These are phyloP conservation scores for Muscicapa comitata DNA, from an alignment of 2,797 vertebrate species.

Conservation along the genomic window DNA sequence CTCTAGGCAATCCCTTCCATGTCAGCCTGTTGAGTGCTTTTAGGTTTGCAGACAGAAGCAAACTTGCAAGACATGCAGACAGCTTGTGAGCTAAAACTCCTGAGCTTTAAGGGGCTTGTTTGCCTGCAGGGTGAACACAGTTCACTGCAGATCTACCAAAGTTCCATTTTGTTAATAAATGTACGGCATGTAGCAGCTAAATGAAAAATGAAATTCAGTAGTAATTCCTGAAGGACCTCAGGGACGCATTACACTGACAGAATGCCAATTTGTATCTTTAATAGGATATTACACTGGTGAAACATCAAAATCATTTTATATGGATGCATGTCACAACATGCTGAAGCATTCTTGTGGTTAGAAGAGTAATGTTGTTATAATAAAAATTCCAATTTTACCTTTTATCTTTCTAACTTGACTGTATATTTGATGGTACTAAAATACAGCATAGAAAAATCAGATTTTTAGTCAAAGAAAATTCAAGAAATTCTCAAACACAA, in stretches of 20 bases:
- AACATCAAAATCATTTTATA: neutral
- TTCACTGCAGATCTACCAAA: slow-evolving; percentile 18
- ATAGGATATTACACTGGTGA: neutral
- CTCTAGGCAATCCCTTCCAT: neutral
- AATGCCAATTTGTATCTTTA: slow-evolving; percentile 38
- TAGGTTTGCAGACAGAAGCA: slow-evolving; percentile 21
- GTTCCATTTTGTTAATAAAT: slow-evolving; percentile 62
- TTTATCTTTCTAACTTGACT: neutral
- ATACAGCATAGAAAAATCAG: neutral
- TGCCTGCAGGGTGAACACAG: slow-evolving; percentile 54
- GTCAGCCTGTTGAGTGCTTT: slow-evolving; percentile 10
- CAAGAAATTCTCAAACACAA: neutral
- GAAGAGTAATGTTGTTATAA: neutral
- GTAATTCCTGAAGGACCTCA: slow-evolving; percentile 32
- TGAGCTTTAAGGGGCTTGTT: slow-evolving; percentile 36
- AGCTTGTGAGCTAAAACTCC: slow-evolving; percentile 41
- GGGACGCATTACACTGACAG: neutral
- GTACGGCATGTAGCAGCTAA: neutral
- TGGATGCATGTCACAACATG: neutral
- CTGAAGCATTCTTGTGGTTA: neutral
- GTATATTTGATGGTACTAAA: neutral
- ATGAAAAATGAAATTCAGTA: slow-evolving; percentile 53
- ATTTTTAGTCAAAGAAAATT: neutral
- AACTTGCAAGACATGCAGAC: slow-evolving; percentile 18
- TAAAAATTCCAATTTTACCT: neutral